phyloP scores from a whole-genome alignment of 2,113 vertebrate genomes.

The Crotalus horridus region DNA sequence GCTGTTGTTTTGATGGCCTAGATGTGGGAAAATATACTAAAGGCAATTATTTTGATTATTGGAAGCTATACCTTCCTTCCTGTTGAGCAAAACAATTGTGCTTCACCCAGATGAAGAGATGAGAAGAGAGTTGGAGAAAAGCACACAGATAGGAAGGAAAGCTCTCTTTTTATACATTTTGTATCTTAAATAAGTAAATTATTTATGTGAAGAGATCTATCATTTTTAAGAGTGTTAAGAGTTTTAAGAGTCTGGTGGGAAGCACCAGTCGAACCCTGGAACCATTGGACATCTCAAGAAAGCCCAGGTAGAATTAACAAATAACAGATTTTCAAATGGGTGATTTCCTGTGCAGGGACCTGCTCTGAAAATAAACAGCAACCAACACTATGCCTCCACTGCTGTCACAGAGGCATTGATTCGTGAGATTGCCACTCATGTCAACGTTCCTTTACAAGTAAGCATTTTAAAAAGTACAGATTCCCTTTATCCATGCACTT shows the following conservation, averaged over 20 bases:
- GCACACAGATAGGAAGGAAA: neutral
- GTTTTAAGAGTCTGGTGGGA: neutral
- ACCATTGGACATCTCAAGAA: neutral
- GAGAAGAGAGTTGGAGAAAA: neutral
- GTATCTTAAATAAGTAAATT: neutral
- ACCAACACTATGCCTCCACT: constrained; percentile 93
- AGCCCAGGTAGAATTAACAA: neutral
- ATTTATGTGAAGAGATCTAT: neutral
- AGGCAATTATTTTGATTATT: neutral
- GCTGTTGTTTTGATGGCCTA: neutral
- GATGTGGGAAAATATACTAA: neutral
- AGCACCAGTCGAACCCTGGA: neutral
- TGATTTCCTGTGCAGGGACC: constrained; percentile 78
- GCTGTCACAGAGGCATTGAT: constrained; percentile 86
- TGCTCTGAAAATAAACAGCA: constrained; percentile 95
- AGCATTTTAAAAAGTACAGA: neutral
- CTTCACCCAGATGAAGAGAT: neutral
- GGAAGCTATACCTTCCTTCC: neutral
- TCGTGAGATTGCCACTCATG: constrained; percentile 77
- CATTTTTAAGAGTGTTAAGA: neutral
- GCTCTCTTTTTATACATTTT: neutral
- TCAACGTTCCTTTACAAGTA: constrained; percentile 90
- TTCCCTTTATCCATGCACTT: neutral
- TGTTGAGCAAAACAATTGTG: neutral
- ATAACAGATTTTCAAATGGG: neutral